Percentiles rank a stretch among this genome's conserved stretches.
These are phyloP conservation scores for Sclerurus mexicanus DNA, from an alignment of 2,113 vertebrate species.

Conservation along the genomic window DNA sequence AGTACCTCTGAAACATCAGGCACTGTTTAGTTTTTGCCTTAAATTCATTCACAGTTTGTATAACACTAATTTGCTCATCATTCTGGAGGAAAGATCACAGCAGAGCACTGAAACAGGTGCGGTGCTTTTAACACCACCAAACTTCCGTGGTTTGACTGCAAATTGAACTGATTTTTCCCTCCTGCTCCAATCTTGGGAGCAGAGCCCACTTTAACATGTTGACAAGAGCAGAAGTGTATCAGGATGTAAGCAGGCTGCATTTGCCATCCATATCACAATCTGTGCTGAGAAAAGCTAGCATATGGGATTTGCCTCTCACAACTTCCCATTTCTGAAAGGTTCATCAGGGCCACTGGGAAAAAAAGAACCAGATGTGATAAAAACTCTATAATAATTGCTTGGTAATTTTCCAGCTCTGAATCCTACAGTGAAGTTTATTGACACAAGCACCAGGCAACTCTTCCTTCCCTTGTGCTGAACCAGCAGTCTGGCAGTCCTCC, in stretches of 20 bases:
- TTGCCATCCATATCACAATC: conserved; percentile 6
- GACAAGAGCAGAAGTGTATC: conserved; percentile 45
- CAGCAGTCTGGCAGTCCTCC: conserved; percentile 29
- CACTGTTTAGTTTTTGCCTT: background rate
- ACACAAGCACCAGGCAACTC: conserved; percentile 31
- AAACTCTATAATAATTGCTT: conserved; percentile 56
- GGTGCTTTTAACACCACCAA: background rate
- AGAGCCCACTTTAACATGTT: background rate
- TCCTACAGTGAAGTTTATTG: conserved; percentile 39
- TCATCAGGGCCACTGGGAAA: conserved; percentile 11
- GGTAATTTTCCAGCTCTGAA: conserved; percentile 55
- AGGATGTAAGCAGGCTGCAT: conserved; percentile 2
- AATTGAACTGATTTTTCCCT: background rate
- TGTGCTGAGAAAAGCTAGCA: conserved; percentile 14
- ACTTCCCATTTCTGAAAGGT: conserved; percentile 44
- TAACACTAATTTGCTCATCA: conserved; percentile 2
- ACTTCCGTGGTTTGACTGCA: background rate
- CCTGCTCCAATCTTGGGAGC: background rate
- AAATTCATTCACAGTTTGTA: background rate
- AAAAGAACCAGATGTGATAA: conserved; percentile 58
- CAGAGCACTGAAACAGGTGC: conserved; percentile 15
- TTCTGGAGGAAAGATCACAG: background rate
- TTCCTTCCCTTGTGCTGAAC: conserved; percentile 50
- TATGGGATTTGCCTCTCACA: conserved; percentile 47
- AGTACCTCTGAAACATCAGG: background rate